phyloP scores from a whole-genome alignment of 2,113 vertebrate genomes.

The Pelecanoides urinatrix region DNA sequence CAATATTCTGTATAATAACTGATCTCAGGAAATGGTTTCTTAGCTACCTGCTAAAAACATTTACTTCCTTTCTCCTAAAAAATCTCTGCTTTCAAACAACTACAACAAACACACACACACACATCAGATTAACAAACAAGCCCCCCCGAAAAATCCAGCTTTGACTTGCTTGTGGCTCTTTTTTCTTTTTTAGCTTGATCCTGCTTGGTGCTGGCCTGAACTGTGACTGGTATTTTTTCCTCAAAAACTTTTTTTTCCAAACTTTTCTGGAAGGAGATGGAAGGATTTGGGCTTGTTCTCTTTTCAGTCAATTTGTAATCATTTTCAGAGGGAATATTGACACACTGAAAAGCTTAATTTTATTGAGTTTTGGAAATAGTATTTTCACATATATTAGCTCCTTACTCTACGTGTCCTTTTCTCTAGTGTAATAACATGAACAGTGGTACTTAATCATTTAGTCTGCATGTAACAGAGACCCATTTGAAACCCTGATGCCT shows the following conservation, averaged over 20 bases:
- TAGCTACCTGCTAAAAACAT: neutral
- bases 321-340: neutral
- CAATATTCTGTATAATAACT: neutral
- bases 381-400: neutral
- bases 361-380: neutral
- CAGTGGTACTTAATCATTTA: neutral
- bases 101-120: rapidly evolving
- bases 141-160: neutral
- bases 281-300: neutral
- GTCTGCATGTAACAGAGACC: neutral
- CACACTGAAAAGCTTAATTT: neutral
- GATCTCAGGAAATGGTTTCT: neutral
- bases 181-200: neutral
- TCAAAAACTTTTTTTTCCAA: neutral
- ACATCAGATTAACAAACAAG: neutral
- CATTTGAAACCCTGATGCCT: neutral
- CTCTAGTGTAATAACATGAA: neutral
- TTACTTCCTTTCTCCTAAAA: neutral
- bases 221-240: neutral
- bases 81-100: neutral
- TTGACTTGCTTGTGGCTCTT: neutral
- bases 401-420: neutral
- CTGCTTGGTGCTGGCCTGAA: neutral
- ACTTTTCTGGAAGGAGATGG: neutral
- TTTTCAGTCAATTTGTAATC: neutral